phyloP scores from a whole-genome alignment of 1,140 invertebrate species.

The Trachymyrmex cornetzi region DNA sequence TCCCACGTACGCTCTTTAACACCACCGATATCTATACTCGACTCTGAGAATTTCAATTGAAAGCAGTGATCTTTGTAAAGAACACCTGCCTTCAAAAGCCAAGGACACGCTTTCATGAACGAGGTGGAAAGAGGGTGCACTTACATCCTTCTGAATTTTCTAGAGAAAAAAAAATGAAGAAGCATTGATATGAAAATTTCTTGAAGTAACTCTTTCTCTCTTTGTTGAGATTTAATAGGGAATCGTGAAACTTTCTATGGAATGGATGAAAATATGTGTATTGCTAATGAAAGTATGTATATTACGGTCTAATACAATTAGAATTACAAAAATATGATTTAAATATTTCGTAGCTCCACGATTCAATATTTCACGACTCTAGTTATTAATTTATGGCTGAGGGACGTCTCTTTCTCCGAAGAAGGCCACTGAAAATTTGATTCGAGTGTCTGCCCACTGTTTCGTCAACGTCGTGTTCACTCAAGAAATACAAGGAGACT shows the following conservation, averaged over 20 bases:
- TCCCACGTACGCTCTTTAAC: slow-evolving; percentile 70
- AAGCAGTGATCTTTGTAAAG: slow-evolving; percentile 14
- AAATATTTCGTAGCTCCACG: background rate
- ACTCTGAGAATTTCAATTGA: slow-evolving; percentile 72
- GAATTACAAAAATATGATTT: background rate
- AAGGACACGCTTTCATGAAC: background rate
- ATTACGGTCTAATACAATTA: background rate
- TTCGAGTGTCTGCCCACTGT: background rate
- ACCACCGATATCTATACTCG: background rate
- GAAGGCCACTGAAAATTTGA: slow-evolving; percentile 4
- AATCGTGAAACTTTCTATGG: background rate
- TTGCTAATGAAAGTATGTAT: background rate
- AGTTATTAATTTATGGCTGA: background rate
- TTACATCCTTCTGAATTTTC: background rate
- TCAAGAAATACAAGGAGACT: slow-evolving; percentile 19
- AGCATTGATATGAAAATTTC: background rate
- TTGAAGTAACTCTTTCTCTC: background rate
- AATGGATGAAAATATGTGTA: too few species aligned
- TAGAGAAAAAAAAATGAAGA: background rate
- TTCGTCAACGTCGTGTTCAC: slow-evolving; percentile 14
- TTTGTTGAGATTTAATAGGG: background rate
- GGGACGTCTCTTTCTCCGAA: background rate
- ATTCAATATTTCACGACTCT: too few species aligned
- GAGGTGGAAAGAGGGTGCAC: background rate
- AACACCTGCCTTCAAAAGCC: background rate